phyloP scores from a whole-genome alignment of 1,140 invertebrate species.

The Drosophila parvula region DNA sequence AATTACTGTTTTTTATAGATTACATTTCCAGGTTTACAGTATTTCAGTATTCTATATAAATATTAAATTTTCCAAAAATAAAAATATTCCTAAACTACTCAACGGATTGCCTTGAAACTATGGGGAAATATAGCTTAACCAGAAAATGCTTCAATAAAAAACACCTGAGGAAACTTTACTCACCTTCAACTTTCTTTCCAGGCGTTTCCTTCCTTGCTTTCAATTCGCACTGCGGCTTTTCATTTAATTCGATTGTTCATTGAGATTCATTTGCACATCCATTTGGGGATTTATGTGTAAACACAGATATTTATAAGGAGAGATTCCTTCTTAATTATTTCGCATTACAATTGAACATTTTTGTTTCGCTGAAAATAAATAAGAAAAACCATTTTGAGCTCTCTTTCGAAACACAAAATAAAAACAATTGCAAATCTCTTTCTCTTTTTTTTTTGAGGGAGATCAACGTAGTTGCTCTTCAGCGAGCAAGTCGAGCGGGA shows the following conservation, averaged over 20 bases:
- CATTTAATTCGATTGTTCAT: conserved; percentile 31
- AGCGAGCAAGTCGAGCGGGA: conserved; percentile 54
- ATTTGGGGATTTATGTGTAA: conserved; percentile 24
- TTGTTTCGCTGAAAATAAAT: conserved; percentile 52
- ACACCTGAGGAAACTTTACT: not conserved
- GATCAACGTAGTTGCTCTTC: conserved; percentile 34
- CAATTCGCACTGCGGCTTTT: conserved; percentile 17
- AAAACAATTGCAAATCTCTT: conserved; percentile 19
- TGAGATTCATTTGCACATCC: conserved; percentile 32
- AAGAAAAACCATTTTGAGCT: conserved; percentile 21
- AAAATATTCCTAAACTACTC: too few relatives aligned
- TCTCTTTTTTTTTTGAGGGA: conserved; percentile 6
- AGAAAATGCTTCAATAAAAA: not conserved
- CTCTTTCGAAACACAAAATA: conserved; percentile 16
- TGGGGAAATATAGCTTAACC: not conserved
- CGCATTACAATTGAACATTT: conserved; percentile 37
- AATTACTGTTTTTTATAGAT: too few relatives aligned
- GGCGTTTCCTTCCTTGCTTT: conserved; percentile 18
- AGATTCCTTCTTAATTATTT: conserved; percentile 40
- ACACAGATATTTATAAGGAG: conserved; percentile 25
- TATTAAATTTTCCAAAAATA: too few relatives aligned
- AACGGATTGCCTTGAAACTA: not conserved
- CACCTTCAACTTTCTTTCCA: conserved; percentile 29
- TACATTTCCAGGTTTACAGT: too few relatives aligned
- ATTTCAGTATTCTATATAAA: too few relatives aligned